These are phyloP conservation scores for Gambusia affinis DNA, from an alignment of 2,113 vertebrate genomes.

Conservation along the genomic window DNA sequence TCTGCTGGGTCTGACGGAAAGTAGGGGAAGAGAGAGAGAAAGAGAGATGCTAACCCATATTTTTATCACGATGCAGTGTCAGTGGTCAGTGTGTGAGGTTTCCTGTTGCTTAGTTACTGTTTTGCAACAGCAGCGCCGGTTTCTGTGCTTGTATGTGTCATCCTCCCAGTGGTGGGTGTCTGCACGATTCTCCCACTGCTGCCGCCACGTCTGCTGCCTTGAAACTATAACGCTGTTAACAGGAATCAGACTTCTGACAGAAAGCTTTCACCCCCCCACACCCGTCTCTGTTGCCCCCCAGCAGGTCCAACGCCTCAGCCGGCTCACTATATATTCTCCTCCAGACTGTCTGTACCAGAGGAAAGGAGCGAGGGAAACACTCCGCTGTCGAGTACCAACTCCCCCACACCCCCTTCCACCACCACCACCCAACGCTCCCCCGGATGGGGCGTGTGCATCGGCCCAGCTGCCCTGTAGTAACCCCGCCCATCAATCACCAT, in stretches of 20 bases:
- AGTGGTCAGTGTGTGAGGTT: conserved; percentile 74
- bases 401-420: background rate
- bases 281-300: background rate
- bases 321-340: conserved; percentile 14
- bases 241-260: conserved; percentile 37
- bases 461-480: conserved; percentile 63
- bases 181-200: conserved; percentile 63
- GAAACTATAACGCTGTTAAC: conserved; percentile 51
- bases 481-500: conserved; percentile 75
- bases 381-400: conserved; percentile 38
- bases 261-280: conserved; percentile 21
- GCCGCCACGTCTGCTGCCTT: conserved; percentile 50
- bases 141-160: conserved; percentile 70
- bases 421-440: conserved; percentile 18
- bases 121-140: conserved; percentile 61
- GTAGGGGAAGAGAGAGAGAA: conserved; percentile 12
- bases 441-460: conserved; percentile 49
- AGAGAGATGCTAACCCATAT: conserved; percentile 61
- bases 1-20: conserved; percentile 41
- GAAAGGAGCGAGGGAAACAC: conserved; percentile 22
- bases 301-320: conserved; percentile 5
- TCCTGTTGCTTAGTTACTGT: conserved; percentile 77
- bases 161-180: conserved; percentile 66
- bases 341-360: conserved; percentile 1
- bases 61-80: conserved; percentile 66